These are phyloP conservation scores for Dascyllus trimaculatus DNA, from an alignment of 2,113 vertebrate genomes.

Conservation along the genomic window DNA sequence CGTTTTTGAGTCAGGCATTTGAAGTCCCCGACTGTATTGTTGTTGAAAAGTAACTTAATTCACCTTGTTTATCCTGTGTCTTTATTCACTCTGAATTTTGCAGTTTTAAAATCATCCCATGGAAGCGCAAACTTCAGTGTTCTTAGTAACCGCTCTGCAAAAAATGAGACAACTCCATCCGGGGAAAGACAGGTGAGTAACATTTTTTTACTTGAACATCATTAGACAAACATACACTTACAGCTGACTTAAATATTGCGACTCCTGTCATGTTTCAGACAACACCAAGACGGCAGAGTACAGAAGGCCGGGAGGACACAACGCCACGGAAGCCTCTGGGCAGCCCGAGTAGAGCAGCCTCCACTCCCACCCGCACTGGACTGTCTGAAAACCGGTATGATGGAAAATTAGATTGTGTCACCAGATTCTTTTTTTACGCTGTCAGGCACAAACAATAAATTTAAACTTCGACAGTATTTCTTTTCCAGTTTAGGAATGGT, in stretches of 20 bases:
- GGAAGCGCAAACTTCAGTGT: slow-evolving; percentile 95
- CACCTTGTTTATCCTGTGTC: neutral
- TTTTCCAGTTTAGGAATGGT: neutral
- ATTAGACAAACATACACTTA: neutral
- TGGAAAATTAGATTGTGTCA: no score
- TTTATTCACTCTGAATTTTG: neutral
- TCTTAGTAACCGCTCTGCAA: slow-evolving; percentile 89
- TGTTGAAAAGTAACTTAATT: neutral
- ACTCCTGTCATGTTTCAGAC: slow-evolving; percentile 78
- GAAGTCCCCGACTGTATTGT: no score
- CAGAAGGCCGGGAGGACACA: slow-evolving; percentile 90
- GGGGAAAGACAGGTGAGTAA: slow-evolving; percentile 91
- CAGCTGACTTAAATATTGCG: neutral
- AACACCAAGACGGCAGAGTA: slow-evolving; percentile 86
- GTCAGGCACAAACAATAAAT: no score
- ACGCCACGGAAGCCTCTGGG: slow-evolving; percentile 89
- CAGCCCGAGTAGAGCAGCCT: slow-evolving; percentile 86
- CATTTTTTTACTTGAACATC: neutral
- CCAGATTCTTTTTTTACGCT: neutral
- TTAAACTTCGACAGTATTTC: no score
- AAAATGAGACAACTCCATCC: slow-evolving; percentile 90
- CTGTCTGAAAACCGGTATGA: slow-evolving; percentile 92
- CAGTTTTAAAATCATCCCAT: slow-evolving; percentile 91
- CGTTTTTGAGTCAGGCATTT: no score
- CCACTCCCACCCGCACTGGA: slow-evolving; percentile 89